These are phyloP conservation scores for Parnassius apollo DNA, from an alignment of 2,888 invertebrate genomes.

Conservation along the genomic window DNA sequence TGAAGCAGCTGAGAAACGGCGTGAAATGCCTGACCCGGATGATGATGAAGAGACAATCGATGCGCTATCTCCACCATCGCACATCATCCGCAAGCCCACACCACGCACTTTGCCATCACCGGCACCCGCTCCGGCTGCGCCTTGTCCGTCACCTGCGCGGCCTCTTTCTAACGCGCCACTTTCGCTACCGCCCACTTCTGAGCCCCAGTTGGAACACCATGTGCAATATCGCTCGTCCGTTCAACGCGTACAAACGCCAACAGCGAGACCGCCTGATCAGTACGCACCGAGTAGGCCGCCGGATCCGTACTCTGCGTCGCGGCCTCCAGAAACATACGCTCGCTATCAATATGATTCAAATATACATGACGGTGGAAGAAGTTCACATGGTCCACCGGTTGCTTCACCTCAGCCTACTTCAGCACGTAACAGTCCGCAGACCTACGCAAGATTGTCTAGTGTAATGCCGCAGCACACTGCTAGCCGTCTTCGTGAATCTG, in stretches of 20 bases:
- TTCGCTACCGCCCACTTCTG: conserved; percentile 43
- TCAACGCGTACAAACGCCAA: conserved; percentile 62
- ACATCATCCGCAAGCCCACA: conserved; percentile 72
- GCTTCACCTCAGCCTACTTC: conserved; percentile 62
- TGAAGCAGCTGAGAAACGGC: conserved; percentile 73
- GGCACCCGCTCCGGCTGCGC: conserved; percentile 58
- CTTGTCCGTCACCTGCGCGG: conserved; percentile 43
- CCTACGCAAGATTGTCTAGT: conserved; percentile 63
- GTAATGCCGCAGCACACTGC: conserved; percentile 63
- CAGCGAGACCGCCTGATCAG: conserved; percentile 60
- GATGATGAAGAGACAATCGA: conserved; percentile 66
- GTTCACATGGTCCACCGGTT: conserved; percentile 50
- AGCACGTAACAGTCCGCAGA: conserved; percentile 67
- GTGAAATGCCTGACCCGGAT: conserved; percentile 68
- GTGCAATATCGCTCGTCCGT: conserved; percentile 52
- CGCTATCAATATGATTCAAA: conserved; percentile 64
- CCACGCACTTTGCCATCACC: conserved; percentile 61
- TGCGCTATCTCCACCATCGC: conserved; percentile 72
- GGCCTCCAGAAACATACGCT: conserved; percentile 62
- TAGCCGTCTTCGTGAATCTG: conserved; percentile 58
- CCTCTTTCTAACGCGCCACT: conserved; percentile 55
- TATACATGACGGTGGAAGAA: conserved; percentile 53
- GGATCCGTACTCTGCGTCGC: conserved; percentile 63
- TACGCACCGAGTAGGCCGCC: conserved; percentile 63
- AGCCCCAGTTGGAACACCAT: conserved; percentile 52